These are phyloP conservation scores for Rhagonycha lutea DNA, from an alignment of 2,888 invertebrate species.

Conservation along the genomic window DNA sequence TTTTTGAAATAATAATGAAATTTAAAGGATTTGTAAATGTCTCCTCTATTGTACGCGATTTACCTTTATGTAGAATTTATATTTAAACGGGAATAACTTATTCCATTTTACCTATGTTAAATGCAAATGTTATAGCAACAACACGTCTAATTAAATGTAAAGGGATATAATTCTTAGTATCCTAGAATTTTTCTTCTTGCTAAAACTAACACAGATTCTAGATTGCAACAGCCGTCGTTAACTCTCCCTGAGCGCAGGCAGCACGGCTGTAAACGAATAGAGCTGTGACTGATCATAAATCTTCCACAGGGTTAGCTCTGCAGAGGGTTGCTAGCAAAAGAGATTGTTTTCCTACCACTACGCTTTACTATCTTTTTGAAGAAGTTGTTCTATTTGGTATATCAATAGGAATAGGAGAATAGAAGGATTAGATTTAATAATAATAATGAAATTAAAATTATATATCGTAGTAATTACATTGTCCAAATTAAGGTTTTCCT, in stretches of 20 bases:
- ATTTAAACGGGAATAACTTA: background rate
- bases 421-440: background rate
- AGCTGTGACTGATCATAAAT: conserved; percentile 32
- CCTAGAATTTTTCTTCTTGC: background rate
- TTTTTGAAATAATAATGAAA: background rate
- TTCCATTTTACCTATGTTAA: background rate
- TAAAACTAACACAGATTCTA: conserved; percentile 18
- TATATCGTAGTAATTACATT: background rate
- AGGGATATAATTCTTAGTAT: background rate
- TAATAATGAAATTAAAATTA: background rate
- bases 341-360: conserved; percentile 18
- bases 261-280: conserved; percentile 30
- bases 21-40: background rate
- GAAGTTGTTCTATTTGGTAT: conserved; percentile 4
- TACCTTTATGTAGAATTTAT: background rate
- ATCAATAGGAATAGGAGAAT: background rate
- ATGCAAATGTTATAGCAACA: background rate
- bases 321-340: conserved; percentile 20
- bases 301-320: conserved; percentile 19
- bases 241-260: conserved; percentile 27
- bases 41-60: background rate
- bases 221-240: conserved; percentile 25
- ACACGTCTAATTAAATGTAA: background rate
- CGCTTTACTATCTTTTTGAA: conserved; percentile 19
- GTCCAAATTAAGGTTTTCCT: background rate